Conservation (phyloP, 2,888 invertebrate genomes). For the Spatulosminthurus flaviceps region DNA sequence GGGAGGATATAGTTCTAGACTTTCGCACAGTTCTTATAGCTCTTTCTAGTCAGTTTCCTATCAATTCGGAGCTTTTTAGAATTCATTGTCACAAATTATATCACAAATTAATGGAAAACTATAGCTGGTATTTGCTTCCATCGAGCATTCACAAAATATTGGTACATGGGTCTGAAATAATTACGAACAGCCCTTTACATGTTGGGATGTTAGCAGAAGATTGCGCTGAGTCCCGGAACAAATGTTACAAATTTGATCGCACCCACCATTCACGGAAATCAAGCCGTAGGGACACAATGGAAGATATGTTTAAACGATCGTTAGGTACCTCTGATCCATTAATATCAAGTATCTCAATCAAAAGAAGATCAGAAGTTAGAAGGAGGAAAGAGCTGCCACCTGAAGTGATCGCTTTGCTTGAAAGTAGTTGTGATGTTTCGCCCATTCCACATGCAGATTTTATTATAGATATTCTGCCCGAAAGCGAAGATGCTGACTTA, state of each 20-base stretch:
- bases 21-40: neutral
- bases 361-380: neutral
- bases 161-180: constrained; percentile 25
- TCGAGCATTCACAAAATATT: constrained; percentile 32
- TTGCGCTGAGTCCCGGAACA: constrained; percentile 19
- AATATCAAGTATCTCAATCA: neutral
- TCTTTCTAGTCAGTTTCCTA: neutral
- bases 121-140: constrained; percentile 23
- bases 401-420: neutral
- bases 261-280: constrained; percentile 1
- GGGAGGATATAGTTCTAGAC: neutral
- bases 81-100: neutral
- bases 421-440: too few relatives aligned
- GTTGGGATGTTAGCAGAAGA: constrained; percentile 23
- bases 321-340: constrained; percentile 26
- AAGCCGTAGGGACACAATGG: neutral
- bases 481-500: too few relatives aligned
- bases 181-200: neutral
- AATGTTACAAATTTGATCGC: constrained; percentile 3
- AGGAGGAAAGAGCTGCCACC: neutral
- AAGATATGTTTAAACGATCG: constrained; percentile 18
- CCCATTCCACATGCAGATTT: too few relatives aligned
- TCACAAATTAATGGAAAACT: neutral
- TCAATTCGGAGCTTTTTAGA: constrained; percentile 29
- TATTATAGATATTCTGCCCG: too few relatives aligned